phyloP scores from a whole-genome alignment of 2,113 vertebrate genomes.

The Phylloscopus whistleri region DNA sequence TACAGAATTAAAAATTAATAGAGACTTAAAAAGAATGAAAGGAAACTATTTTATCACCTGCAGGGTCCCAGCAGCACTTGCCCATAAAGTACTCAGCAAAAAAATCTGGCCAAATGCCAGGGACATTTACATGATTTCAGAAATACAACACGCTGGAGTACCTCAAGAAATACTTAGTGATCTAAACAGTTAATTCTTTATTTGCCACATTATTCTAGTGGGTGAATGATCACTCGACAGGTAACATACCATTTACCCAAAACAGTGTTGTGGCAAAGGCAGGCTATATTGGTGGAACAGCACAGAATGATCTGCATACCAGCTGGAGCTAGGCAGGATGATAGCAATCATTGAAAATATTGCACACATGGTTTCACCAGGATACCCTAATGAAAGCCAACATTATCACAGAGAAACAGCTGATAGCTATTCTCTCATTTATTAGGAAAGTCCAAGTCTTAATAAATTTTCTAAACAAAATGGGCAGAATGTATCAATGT shows the following conservation, averaged over 20 bases:
- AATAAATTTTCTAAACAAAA: constrained; percentile 19
- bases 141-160: not conserved
- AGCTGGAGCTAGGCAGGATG: constrained; percentile 47
- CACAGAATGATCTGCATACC: constrained; percentile 31
- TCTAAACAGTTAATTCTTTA: not conserved
- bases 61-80: not conserved
- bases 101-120: not conserved
- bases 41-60: not conserved
- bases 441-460: constrained; percentile 20
- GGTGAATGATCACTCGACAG: not conserved
- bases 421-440: constrained; percentile 48
- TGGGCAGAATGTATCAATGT: not conserved
- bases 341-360: constrained; percentile 30
- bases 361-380: constrained; percentile 52
- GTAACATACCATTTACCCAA: not conserved
- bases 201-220: not conserved
- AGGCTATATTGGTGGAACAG: not conserved
- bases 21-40: not conserved
- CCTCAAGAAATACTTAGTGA: not conserved
- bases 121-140: not conserved
- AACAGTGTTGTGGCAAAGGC: not conserved
- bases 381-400: constrained; percentile 41
- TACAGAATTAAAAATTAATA: not conserved
- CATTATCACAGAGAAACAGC: constrained; percentile 37
- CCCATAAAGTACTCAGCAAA: not conserved